Conservation (phyloP, 2,888 invertebrate species). For the Cephus sareptanus region DNA sequence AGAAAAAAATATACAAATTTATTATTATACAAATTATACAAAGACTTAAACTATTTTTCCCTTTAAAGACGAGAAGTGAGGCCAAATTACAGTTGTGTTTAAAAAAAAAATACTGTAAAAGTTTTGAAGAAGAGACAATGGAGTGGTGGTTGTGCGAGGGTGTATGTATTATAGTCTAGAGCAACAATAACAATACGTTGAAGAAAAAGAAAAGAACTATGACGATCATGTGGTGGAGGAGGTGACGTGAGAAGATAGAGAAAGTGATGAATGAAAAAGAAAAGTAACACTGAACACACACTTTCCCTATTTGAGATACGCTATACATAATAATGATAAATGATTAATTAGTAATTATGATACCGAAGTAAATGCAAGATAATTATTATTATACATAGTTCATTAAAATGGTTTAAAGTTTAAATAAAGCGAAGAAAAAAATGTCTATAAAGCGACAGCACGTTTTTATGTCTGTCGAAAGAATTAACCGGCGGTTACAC, state of each 20-base stretch:
- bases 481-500: conserved; percentile 22
- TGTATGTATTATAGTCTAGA: conserved; percentile 28
- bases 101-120: conserved; percentile 11
- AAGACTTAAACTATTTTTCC: conserved; percentile 24
- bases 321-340: conserved; percentile 57
- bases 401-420: conserved; percentile 55
- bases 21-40: conserved; percentile 22
- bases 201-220: conserved; percentile 20
- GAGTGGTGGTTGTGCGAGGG: conserved; percentile 23
- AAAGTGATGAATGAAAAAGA: conserved; percentile 25
- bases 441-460: conserved; percentile 41
- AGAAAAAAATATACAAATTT: conserved; percentile 1
- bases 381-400: conserved; percentile 20
- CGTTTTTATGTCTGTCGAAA: conserved; percentile 42
- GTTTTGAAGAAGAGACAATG: conserved; percentile 17
- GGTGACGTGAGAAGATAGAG: conserved; percentile 26
- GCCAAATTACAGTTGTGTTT: conserved; percentile 48
- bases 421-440: conserved; percentile 52
- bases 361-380: conserved; percentile 19
- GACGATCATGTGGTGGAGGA: conserved; percentile 14
- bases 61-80: conserved; percentile 25
- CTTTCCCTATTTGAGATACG: conserved; percentile 55
- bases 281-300: conserved; percentile 17
- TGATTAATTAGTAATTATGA: conserved; percentile 50
- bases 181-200: conserved; percentile 15